Evolutionary conservation across 2,113 vertebrate genomes (phyloP).

Genomic region (Cyphomyrus plagiostoma): DNA sequence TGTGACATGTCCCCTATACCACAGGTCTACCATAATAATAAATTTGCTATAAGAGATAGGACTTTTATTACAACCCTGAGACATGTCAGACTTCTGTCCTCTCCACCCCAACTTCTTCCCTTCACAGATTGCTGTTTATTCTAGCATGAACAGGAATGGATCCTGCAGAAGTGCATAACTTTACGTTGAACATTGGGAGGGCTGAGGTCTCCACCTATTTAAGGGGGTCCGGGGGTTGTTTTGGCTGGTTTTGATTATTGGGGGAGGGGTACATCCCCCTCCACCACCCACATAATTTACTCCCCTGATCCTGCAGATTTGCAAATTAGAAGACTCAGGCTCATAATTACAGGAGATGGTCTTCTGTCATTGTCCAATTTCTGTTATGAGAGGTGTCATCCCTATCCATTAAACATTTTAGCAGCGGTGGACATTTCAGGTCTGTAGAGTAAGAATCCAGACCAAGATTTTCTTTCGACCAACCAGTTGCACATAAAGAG

Average conservation of each 20-base stretch:
- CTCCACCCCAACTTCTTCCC: not conserved
- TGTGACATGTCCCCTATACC: not conserved
- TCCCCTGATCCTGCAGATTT: not conserved
- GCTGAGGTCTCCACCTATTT: no score
- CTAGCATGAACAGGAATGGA: not conserved
- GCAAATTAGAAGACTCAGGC: not conserved
- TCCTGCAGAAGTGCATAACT: not conserved
- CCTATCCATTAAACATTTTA: not conserved
- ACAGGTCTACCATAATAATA: not conserved
- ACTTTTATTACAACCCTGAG: not conserved
- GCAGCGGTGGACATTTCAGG: not conserved
- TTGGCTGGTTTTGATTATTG: no score
- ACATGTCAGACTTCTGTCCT: not conserved
- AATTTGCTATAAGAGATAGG: not conserved
- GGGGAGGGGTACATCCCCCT: no score
- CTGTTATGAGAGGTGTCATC: not conserved
- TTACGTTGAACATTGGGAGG: no score
- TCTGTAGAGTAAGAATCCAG: not conserved
- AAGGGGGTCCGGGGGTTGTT: no score
- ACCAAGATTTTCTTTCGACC: not conserved
- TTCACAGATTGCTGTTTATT: no score
- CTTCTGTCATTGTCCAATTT: not conserved
- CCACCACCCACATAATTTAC: no score
- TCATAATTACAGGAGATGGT: not conserved
- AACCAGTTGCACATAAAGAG: not conserved